Percentiles rank a stretch among this genome's conserved stretches.
Conservation (phyloP, 2,888 invertebrate species). For the Therioaphis trifolii region DNA sequence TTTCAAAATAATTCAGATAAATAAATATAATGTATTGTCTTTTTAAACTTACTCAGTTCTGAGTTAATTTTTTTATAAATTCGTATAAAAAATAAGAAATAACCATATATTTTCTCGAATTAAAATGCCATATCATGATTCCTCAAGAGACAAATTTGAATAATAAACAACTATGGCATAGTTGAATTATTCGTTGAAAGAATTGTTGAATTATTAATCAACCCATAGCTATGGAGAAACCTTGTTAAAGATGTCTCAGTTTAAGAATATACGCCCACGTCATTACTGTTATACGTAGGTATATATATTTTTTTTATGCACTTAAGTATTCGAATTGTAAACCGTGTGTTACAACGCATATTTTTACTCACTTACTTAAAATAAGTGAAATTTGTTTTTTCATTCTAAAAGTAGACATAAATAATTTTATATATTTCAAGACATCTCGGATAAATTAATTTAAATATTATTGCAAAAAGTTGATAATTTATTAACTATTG, state of each 20-base stretch:
- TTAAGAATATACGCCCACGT: background rate
- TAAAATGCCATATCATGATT: constrained; percentile 26
- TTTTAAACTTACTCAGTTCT: background rate
- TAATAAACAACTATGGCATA: constrained; percentile 10
- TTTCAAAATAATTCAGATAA: too few species aligned
- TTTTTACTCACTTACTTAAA: background rate
- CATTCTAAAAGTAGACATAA: too few species aligned
- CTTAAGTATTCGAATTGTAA: background rate
- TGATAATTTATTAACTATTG: constrained; percentile 10
- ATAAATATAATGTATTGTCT: too few species aligned
- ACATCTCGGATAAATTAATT: background rate
- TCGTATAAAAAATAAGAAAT: background rate
- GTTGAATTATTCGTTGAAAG: too few species aligned
- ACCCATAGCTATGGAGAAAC: background rate
- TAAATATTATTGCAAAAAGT: background rate
- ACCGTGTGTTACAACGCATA: background rate
- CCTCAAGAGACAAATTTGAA: constrained; percentile 15
- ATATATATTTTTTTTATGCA: background rate
- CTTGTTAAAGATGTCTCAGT: background rate
- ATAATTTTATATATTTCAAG: too few species aligned
- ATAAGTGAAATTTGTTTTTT: too few species aligned
- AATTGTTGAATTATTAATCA: constrained; percentile 40
- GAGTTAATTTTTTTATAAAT: background rate
- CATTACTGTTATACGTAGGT: background rate
- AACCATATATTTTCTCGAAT: background rate